phyloP scores from a whole-genome alignment of 2,888 invertebrate species.

The Orthosia cruda region DNA sequence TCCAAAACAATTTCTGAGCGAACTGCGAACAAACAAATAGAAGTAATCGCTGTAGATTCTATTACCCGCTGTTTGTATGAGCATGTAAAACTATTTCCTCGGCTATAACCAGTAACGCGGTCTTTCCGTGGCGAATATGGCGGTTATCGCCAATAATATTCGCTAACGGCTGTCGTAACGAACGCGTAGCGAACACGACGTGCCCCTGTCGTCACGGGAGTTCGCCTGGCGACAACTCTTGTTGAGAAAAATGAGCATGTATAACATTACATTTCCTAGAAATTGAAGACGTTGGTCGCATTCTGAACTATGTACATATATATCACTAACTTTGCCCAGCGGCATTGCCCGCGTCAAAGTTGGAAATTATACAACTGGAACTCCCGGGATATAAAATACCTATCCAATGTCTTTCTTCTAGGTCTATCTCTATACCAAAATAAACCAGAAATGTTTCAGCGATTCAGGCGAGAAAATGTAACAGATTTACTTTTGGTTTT shows the following conservation, averaged over 20 bases:
- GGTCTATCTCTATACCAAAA: too few relatives aligned
- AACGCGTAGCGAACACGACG: conserved; percentile 5
- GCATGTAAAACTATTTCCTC: conserved; percentile 26
- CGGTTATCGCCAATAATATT: conserved; percentile 34
- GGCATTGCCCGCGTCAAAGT: background rate
- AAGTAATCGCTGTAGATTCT: background rate
- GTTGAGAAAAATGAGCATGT: conserved; percentile 10
- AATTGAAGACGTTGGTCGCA: background rate
- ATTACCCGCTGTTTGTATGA: conserved; percentile 1
- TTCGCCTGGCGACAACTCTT: background rate
- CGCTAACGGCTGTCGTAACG: background rate
- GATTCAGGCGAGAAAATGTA: too few relatives aligned
- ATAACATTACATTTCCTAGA: background rate
- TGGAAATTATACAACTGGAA: too few relatives aligned
- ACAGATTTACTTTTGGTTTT: too few relatives aligned
- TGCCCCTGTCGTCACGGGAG: background rate
- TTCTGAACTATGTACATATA: too few relatives aligned
- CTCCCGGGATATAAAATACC: too few relatives aligned
- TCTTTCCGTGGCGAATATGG: background rate
- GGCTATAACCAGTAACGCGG: background rate
- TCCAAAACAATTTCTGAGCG: conserved; percentile 4
- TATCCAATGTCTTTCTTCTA: too few relatives aligned
- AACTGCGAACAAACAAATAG: conserved; percentile 4
- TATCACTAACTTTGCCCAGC: background rate
- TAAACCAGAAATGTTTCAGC: too few relatives aligned